phyloP scores from a whole-genome alignment of 2,888 invertebrate genomes.

The Empis stercorea region DNA sequence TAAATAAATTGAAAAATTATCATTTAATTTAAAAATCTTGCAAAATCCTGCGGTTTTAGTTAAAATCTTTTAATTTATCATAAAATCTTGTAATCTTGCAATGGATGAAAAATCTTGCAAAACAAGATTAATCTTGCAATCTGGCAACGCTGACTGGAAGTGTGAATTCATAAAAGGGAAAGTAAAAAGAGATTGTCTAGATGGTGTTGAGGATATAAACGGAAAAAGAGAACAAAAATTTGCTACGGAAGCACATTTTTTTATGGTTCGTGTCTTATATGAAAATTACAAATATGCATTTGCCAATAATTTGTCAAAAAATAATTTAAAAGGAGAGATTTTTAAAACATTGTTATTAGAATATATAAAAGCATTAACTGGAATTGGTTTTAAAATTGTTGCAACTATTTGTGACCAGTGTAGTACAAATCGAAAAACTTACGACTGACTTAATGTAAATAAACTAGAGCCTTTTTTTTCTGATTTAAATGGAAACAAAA shows the following conservation, averaged over 20 bases:
- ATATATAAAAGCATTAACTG: neutral
- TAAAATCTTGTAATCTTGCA: too few relatives aligned
- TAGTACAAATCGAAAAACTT: neutral
- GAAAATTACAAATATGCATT: neutral
- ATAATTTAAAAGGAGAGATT: neutral
- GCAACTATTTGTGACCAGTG: neutral
- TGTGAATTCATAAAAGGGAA: too few relatives aligned
- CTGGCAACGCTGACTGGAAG: too few relatives aligned
- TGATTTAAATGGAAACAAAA: neutral
- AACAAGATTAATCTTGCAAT: too few relatives aligned
- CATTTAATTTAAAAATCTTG: too few relatives aligned
- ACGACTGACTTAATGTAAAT: neutral
- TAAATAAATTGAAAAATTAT: too few relatives aligned
- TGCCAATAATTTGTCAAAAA: neutral
- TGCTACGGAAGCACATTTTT: neutral
- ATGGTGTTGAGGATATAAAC: neutral
- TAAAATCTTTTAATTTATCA: too few relatives aligned
- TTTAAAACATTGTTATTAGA: neutral
- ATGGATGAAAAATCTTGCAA: too few relatives aligned
- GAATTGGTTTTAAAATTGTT: neutral
- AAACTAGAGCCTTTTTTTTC: neutral
- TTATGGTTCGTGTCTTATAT: neutral
- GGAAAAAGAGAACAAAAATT: neutral
- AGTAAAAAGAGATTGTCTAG: neutral
- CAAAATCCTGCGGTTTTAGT: too few relatives aligned